Evolutionary conservation across 2,888 invertebrate species (phyloP).

Genomic region (Microplitis manilae): DNA sequence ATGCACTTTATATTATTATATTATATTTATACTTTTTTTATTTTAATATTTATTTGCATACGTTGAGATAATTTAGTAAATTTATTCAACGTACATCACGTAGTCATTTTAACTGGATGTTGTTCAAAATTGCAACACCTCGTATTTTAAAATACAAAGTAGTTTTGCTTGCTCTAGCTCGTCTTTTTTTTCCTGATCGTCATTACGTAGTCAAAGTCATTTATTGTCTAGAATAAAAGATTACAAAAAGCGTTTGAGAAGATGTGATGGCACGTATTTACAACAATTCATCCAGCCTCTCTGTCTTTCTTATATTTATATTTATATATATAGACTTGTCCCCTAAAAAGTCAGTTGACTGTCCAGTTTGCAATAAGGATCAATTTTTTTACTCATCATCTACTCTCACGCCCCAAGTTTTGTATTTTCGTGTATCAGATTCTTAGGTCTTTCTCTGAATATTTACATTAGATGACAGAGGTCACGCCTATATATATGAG

Average conservation of each 20-base stretch:
- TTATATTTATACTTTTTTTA: neutral
- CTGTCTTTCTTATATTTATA: neutral
- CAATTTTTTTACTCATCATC: slow-evolving; percentile 7
- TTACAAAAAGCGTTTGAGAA: slow-evolving; percentile 37
- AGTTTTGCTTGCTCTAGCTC: neutral
- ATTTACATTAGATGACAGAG: slow-evolving; percentile 42
- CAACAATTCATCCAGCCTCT: neutral
- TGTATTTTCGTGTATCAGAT: neutral
- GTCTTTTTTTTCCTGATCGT: neutral
- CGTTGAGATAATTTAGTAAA: neutral
- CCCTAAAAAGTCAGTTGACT: slow-evolving; percentile 4
- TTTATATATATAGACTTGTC: neutral
- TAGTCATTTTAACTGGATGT: neutral
- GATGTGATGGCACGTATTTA: slow-evolving; percentile 40
- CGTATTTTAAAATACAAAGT: neutral
- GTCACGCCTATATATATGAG: slow-evolving; percentile 63
- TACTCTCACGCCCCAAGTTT: slow-evolving; percentile 31
- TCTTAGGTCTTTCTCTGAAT: neutral
- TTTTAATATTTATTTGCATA: neutral
- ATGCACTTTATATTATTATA: neutral
- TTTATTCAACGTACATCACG: slow-evolving; percentile 1
- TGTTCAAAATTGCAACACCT: neutral
- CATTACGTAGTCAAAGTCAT: slow-evolving; percentile 11
- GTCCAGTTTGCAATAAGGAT: slow-evolving; percentile 38
- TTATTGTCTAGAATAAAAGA: slow-evolving; percentile 20